phyloP scores from a whole-genome alignment of 2,888 invertebrate species.

The Lochmaea capreae region DNA sequence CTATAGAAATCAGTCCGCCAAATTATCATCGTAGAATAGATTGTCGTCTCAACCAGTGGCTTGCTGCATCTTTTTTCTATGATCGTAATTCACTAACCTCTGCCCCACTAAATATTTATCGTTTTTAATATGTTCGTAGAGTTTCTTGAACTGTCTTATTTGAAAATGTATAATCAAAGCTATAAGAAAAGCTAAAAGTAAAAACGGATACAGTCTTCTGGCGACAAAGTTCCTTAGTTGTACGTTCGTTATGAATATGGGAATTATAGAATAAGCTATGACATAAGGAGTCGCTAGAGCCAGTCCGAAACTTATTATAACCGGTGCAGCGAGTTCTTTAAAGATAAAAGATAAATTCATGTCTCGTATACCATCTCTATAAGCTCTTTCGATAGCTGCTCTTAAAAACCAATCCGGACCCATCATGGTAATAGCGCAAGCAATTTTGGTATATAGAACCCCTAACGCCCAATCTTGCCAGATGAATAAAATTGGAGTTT shows the following conservation, averaged over 20 bases:
- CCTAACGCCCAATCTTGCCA: conserved; percentile 99
- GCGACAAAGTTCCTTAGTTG: conserved; percentile 81
- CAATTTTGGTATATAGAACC: conserved; percentile 96
- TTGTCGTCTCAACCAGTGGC: conserved; percentile 21
- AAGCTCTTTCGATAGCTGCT: conserved; percentile 91
- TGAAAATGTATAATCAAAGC: conserved; percentile 83
- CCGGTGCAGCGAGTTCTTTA: conserved; percentile 87
- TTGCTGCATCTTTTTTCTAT: conserved; percentile 67
- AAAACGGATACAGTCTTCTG: conserved; percentile 89
- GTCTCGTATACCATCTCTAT: conserved; percentile 92
- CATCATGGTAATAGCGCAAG: conserved; percentile 97
- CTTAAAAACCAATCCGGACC: conserved; percentile 96
- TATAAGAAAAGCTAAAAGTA: conserved; percentile 78
- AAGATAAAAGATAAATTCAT: conserved; percentile 91
- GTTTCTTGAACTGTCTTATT: conserved; percentile 90
- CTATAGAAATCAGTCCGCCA: neutral
- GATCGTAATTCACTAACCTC: conserved; percentile 96
- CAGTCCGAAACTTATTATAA: conserved; percentile 88
- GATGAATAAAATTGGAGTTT: conserved; percentile 88
- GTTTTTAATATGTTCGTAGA: conserved; percentile 98
- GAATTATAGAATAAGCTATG: conserved; percentile 81
- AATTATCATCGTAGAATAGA: neutral
- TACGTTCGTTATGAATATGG: conserved; percentile 74
- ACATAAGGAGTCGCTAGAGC: conserved; percentile 95
- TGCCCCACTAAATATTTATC: conserved; percentile 98